Evolutionary conservation across 2,888 invertebrate genomes (phyloP).

Genomic region (Drymonia ruficornis): DNA sequence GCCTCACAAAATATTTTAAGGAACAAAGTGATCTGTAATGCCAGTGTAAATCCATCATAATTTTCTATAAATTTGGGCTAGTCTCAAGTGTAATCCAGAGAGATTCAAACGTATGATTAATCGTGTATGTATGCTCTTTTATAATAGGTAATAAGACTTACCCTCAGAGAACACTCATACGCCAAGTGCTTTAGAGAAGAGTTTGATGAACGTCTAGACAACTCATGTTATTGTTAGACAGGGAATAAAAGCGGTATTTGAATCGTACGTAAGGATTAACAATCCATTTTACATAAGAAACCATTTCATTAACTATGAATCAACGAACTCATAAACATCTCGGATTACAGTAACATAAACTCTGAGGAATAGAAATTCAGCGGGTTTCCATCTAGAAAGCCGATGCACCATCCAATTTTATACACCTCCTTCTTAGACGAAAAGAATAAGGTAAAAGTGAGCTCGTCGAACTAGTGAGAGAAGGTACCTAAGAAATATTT

Average conservation of each 20-base stretch:
- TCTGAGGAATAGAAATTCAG: conserved; percentile 14
- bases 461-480: no score
- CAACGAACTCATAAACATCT: conserved; percentile 25
- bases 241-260: conserved; percentile 13
- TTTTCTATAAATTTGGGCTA: conserved; percentile 5
- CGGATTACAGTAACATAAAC: conserved; percentile 16
- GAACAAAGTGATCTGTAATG: no score
- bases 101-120: conserved; percentile 6
- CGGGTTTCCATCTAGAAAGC: conserved; percentile 21
- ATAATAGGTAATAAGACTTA: background rate
- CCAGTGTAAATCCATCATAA: no score
- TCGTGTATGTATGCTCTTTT: conserved; percentile 4
- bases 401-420: conserved; percentile 18
- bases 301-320: conserved; percentile 30
- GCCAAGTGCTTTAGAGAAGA: conserved; percentile 13
- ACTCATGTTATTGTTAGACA: conserved; percentile 9
- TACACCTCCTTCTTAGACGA: no score
- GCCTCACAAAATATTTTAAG: no score
- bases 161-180: background rate
- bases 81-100: conserved; percentile 6
- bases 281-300: conserved; percentile 23
- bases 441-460: no score
- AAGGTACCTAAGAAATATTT: no score
- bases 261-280: conserved; percentile 9
- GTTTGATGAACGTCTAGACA: conserved; percentile 26